Evolutionary conservation across 2,888 invertebrate species (phyloP).

Genomic region (Perizoma affinitatum): DNA sequence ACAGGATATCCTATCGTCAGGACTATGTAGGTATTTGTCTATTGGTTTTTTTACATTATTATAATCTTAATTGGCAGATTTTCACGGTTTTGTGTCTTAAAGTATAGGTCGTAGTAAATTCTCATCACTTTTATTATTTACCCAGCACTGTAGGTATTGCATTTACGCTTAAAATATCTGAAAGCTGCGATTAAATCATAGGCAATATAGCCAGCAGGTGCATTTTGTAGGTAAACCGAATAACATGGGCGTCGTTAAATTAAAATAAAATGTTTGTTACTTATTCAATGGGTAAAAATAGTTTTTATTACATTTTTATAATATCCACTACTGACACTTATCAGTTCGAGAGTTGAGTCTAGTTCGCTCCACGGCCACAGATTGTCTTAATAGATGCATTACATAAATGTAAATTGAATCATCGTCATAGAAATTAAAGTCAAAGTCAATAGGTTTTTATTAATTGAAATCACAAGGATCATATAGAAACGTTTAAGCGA

Average conservation of each 20-base stretch:
- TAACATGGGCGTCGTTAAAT: constrained; percentile 18
- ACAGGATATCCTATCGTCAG: too few species aligned
- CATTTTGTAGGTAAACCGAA: constrained; percentile 15
- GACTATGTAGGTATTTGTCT: too few species aligned
- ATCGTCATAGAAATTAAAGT: too few species aligned
- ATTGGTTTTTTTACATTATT: too few species aligned
- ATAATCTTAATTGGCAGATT: too few species aligned
- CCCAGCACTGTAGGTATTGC: too few species aligned
- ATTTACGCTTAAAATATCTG: constrained; percentile 19
- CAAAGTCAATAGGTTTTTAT: too few species aligned
- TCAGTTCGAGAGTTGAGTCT: not conserved
- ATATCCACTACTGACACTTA: not conserved
- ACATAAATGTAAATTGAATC: too few species aligned
- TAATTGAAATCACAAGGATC: too few species aligned
- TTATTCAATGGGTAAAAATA: constrained; percentile 14
- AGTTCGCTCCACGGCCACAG: not conserved
- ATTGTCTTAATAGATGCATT: too few species aligned
- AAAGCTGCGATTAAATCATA: constrained; percentile 35
- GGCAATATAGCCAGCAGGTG: constrained; percentile 40
- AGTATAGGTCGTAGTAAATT: constrained; percentile 28
- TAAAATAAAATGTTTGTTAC: constrained; percentile 12
- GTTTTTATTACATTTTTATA: constrained; percentile 6
- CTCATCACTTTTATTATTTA: constrained; percentile 24
- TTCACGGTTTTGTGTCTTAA: not conserved
- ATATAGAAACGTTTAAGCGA: too few species aligned